Base-by-base conservation (phyloP, 2,888 invertebrate species). In the Leptopilina syphax region DNA sequence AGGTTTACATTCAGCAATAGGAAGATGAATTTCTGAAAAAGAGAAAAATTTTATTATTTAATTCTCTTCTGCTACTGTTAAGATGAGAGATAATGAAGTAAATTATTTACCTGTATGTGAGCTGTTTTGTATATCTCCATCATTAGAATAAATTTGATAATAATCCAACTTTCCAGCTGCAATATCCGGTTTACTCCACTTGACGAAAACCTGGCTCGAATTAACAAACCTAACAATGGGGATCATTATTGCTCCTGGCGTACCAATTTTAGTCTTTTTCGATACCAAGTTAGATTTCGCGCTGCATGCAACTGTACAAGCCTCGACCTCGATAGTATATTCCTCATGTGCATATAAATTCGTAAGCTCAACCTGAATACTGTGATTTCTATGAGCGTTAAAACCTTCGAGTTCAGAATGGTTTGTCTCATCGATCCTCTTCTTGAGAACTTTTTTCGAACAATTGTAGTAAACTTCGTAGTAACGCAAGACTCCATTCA, bases 281-380 rank as follows among this genome's bases (percentile, higher is more conserved):
- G 91, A 91, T 65, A 95, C 92, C 1, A 93, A 92, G 84, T 93
- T 92, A 76, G 94, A 94, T 10, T 92, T 90, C 44, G 92, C 89
- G 2, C 97, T 97, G 88, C 95, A 96, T 65, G 93, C 91, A 0
- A 93, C 92, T 0, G 96, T 97, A 87, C 96, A 96, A 1, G 97
- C 97, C 67, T 93, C 92, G 0, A 97, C 94, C 79, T 93, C 93
- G 34, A 97, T 94, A 76, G 94, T 94, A 90, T 97, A 97, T 80
- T 94, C 93, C 0, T 94, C 94, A 86, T 94, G 96, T 79, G 95
- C 94, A 63, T 92, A 90, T 60, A 96, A 92, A 87, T 92, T 86
- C 4, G 76, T 10, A 9, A 84, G 77, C 68, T 47, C 70, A 12
- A 80, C 78, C 24, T 24, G 8, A 13, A 73, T 70, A 60, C 65